Evolutionary conservation across 2,888 invertebrate species (phyloP), one percentile per base, ranked within the genome.

Genomic region (Oxytorus armatus): DNA sequence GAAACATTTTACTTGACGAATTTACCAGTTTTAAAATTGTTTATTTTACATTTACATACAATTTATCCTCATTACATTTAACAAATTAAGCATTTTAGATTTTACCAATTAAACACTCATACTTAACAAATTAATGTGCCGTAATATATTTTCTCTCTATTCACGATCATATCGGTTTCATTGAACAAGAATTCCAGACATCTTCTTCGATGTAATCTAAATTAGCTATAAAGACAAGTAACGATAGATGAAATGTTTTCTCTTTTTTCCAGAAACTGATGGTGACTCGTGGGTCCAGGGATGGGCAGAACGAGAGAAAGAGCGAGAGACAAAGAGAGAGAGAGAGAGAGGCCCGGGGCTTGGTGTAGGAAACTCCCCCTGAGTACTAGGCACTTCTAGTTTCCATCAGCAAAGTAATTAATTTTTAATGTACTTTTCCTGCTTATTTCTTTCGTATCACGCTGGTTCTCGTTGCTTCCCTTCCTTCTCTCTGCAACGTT

Each of bases 371-470:
- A 76, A 70, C 63, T 65, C 51, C 23, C 72, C 57, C 72, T n/a
- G 85, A 81, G 85, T 82, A 83, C 89, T 89, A 89, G 89, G 88
- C 87, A 89, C 91, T 90, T 89, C 91, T 90, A 90, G 90, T 89
- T 90, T 91, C 90, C 92, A 91, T 91, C 91, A 91, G 89, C 90
- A 88, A 88, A 91, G 91, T 92, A 91, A 92, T 92, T 92, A 92
- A 92, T 92, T 92, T 92, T 92, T 91, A 92, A 92, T 92, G 90
- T 90, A 92, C 90, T 92, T 92, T 91, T 89, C 90, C 90, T 89
- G 91, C 90, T 92, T 91, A 90, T 91, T 91, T 92, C 90, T 91
- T 91, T 92, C 90, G 89, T 90, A 91, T 91, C 90, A 89, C 87
- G 87, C 88, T 87, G 77, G 83, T 84, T 86, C 83, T 85, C 88